A percentile compares a stretch with the other conserved stretches of the same genome.
These are phyloP conservation scores for Dryomyza anilis DNA, from an alignment of 2,888 invertebrate genomes.

Conservation along the genomic window DNA sequence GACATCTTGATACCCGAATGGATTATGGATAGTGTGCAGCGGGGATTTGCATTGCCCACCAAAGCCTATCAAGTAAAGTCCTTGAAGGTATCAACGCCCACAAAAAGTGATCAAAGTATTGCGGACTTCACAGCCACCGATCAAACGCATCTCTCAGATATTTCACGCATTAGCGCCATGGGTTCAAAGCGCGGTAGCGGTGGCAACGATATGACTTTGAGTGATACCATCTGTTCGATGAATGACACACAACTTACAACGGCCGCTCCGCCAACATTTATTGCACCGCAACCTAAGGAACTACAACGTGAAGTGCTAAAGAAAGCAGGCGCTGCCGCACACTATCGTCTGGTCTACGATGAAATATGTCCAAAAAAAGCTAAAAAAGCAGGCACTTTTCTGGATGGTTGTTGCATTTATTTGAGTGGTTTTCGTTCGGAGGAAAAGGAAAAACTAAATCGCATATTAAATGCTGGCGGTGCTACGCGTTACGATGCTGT, in stretches of 20 bases:
- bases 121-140: constrained; percentile 52
- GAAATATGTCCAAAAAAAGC: constrained; percentile 69
- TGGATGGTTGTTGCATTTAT: constrained; percentile 86
- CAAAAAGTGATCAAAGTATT: constrained; percentile 59
- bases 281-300: constrained; percentile 37
- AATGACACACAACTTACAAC: constrained; percentile 36
- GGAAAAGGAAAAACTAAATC: constrained; percentile 71
- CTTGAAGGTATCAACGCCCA: constrained; percentile 74
- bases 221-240: constrained; percentile 41
- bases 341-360: constrained; percentile 41
- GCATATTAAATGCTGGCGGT: constrained; percentile 78
- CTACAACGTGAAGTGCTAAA: constrained; percentile 41
- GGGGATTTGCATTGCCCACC: constrained; percentile 72
- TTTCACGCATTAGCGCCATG: constrained; percentile 52
- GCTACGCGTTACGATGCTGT: constrained; percentile 80
- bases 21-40: constrained; percentile 77
- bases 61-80: constrained; percentile 66
- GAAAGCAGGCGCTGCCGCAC: constrained; percentile 25
- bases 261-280: constrained; percentile 26
- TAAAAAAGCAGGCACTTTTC: constrained; percentile 77
- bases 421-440: constrained; percentile 70
- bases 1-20: constrained; percentile 76
- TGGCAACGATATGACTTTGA: constrained; percentile 42
- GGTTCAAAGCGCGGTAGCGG: constrained; percentile 31
- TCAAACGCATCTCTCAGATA: constrained; percentile 52